Evolutionary conservation across 2,113 vertebrate species (phyloP), one percentile per base, ranked within the genome.

Genomic region (Colossoma macropomum): DNA sequence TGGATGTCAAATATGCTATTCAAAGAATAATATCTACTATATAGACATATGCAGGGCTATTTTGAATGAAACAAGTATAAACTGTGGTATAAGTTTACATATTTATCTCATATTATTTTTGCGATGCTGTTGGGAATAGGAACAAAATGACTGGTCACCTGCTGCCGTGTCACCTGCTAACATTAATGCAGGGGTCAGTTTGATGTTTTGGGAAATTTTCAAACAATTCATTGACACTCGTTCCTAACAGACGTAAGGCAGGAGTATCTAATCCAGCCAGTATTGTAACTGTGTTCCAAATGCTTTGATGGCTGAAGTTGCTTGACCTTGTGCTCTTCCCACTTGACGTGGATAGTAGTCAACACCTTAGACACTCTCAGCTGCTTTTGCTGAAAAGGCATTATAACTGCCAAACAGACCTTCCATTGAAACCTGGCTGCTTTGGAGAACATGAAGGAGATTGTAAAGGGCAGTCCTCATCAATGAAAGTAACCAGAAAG

Each of bases 171-270:
- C n/a, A n/a, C n/a, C n/a, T n/a, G n/a, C n/a, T n/a, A n/a, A n/a
- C n/a, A n/a, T n/a, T n/a, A n/a, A n/a, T n/a, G n/a, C n/a, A n/a
- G n/a, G n/a, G n/a, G n/a, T n/a, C n/a, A n/a, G n/a, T n/a, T n/a
- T n/a, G n/a, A n/a, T n/a, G n/a, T n/a, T n/a, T n/a, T n/a, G n/a
- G n/a, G n/a, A n/a, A n/a, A n/a, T n/a, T n/a, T n/a, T n/a, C n/a
- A n/a, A n/a, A n/a, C n/a, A n/a, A n/a, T n/a, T n/a, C 41, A 45
- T 45, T 81, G 82, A 84, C 62, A n/a, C 62, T 63, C 10, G 25
- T 28, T 63, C 9, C 9, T n/a, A n/a, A n/a, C n/a, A n/a, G n/a
- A n/a, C n/a, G 9, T 23, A 66, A 32, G 63, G 16, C 28, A 66
- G 16, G 16, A 10, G 63, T 66, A 15, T 34, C 16, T 30, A 16